Base-by-base conservation (phyloP, 2,113 vertebrate genomes). In the Candoia aspera region DNA sequence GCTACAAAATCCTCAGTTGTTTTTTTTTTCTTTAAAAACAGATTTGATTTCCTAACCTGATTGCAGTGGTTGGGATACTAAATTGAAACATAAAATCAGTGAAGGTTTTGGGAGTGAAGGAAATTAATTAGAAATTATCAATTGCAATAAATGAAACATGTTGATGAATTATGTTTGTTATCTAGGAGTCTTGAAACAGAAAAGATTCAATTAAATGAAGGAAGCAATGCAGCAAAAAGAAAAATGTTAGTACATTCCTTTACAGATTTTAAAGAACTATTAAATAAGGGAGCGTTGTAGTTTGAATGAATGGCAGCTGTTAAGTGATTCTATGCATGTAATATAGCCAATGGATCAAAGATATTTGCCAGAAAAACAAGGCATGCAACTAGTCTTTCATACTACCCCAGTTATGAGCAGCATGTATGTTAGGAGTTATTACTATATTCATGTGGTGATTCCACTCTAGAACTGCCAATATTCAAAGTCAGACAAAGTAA, bases 71-170 rank as follows among this genome's bases (percentile, higher is more conserved):
- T 95, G 0, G 0, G 53, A 94, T 93, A 87, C 91, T 95, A 96
- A 96, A 96, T 95, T 94, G 94, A 96, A 96, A 95, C 94, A 94
- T 95, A 92, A 95, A 96, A 96, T 93, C 96, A 96, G 95, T 91
- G 87, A 94, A 91, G 86, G 86, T 0, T 95, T 96, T 95, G 60
- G 84, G 96, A 96, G 89, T 95, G 95, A 87, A 23, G 90, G 12
- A 92, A 95, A 95, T 96, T 96, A 96, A 96, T 96, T 97, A 95
- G 91, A 95, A 96, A 85, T 86, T 93, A 95, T 95, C 94, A 85
- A 92, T 94, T 93, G 58, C 87, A 91, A 95, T 94, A 95, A 97
- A 94, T 93, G 92, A 93, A 94, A 79, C 2, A 84, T 93, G 58
- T 59, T 0, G 2, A 29, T 86, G 93, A 94, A 95, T 95, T 96